Conservation (phyloP, 2,113 vertebrate species). For the sheep (Ovis aries) region ARS-UI_Ramb_v3.0 NC_056073.1:48298001-48298500, state of each 20-base stretch:
- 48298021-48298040: background rate
- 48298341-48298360: background rate
- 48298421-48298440: too few species aligned
- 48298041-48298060: background rate
- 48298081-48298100: background rate
- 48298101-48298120: background rate
- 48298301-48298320: fast-evolving
- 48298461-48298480: too few species aligned
- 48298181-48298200: background rate
- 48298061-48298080: fast-evolving
- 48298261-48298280: background rate
- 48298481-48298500: too few species aligned
- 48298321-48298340: background rate
- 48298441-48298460: too few species aligned
- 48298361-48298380: background rate
- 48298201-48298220: background rate
- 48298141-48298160: background rate
- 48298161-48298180: background rate
- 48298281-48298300: background rate
- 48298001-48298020: background rate
- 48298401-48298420: too few species aligned
- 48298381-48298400: too few species aligned
- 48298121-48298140: background rate
- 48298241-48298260: background rate
- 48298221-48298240: background rate